A percentile compares a stretch with the other conserved stretches of the same genome.
Evolutionary conservation across 2,113 vertebrate species (phyloP).

Genomic region (Hydropotes inermis): DNA sequence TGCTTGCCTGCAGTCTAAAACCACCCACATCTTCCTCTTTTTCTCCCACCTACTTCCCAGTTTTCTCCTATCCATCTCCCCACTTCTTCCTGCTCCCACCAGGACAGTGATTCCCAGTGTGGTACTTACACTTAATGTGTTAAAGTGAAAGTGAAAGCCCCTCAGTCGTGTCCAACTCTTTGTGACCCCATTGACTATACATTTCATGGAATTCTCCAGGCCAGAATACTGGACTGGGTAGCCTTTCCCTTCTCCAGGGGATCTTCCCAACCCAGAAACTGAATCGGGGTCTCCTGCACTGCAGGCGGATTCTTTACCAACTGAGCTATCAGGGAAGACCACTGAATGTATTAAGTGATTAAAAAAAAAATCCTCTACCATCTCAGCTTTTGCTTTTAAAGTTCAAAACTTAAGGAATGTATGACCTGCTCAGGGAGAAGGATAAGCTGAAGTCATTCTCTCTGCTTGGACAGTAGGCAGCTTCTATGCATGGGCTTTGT

Average conservation of each 20-base stretch:
- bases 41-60: neutral
- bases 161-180: neutral
- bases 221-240: neutral
- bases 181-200: neutral
- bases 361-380: neutral
- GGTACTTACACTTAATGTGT: neutral
- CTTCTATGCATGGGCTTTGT: neutral
- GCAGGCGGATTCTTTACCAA: neutral
- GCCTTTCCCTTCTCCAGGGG: neutral
- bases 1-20: neutral
- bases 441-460: slow-evolving; percentile 19
- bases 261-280: neutral
- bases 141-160: neutral
- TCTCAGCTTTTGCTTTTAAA: neutral
- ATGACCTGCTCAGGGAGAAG: neutral
- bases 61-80: neutral
- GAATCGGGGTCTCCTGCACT: neutral
- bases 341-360: neutral
- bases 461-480: neutral
- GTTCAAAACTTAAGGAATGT: neutral
- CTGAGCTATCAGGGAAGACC: neutral
- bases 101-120: slow-evolving; percentile 8
- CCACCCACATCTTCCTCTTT: neutral
- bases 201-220: neutral
- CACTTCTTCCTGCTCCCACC: slow-evolving; percentile 31